phyloP scores from a whole-genome alignment of 2,888 invertebrate genomes.

The Tetragonisca angustula region DNA sequence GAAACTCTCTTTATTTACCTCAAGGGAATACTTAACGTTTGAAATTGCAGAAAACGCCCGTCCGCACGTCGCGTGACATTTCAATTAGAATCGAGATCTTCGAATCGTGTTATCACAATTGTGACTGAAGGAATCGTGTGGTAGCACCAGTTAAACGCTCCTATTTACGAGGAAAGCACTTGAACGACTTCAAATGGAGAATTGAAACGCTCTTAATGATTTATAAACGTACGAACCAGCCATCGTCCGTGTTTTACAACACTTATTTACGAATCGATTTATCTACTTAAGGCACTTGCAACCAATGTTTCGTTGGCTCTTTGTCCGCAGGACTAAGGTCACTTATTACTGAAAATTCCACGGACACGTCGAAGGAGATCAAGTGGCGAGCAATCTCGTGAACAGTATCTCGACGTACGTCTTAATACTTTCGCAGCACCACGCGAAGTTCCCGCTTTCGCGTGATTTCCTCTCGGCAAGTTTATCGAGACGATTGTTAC shows the following conservation, averaged over 20 bases:
- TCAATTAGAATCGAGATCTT: slow-evolving; percentile 28
- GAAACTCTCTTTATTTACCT: no score
- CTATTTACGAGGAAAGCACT: slow-evolving; percentile 33
- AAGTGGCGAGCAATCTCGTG: background rate
- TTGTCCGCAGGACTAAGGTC: slow-evolving; percentile 18
- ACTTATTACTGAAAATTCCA: slow-evolving; percentile 24
- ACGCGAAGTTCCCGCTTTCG: background rate
- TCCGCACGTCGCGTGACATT: background rate
- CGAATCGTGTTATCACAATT: slow-evolving; percentile 43
- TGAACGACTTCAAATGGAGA: slow-evolving; percentile 17
- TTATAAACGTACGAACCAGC: slow-evolving; percentile 25
- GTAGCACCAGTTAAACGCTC: slow-evolving; percentile 43
- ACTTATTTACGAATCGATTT: slow-evolving; percentile 31
- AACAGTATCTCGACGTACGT: background rate
- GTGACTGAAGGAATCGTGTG: slow-evolving; percentile 2
- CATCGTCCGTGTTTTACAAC: slow-evolving; percentile 23
- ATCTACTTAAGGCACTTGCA: slow-evolving; percentile 44
- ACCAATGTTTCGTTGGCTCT: slow-evolving; percentile 26
- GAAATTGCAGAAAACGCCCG: background rate
- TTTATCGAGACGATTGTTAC: background rate
- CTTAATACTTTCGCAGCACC: slow-evolving; percentile 18
- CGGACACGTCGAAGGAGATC: slow-evolving; percentile 12
- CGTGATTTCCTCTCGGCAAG: background rate
- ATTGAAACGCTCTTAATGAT: slow-evolving; percentile 34
- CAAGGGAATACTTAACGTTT: background rate